These are phyloP conservation scores for Luffia ferchaultella DNA, from an alignment of 2,888 invertebrate species.

Conservation along the genomic window DNA sequence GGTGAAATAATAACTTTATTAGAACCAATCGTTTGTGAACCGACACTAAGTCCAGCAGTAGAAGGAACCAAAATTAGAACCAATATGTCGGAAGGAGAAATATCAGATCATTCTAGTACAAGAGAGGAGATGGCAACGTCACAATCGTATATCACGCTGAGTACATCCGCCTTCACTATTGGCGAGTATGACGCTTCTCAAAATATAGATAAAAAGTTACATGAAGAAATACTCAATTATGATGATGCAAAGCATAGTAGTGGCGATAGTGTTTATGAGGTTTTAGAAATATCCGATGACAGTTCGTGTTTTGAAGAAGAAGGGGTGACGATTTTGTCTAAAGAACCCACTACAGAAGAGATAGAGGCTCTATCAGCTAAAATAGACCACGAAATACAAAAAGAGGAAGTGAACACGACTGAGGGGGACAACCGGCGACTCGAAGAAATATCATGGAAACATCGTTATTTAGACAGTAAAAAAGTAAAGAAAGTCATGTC, in stretches of 20 bases:
- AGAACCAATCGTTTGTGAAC: no score
- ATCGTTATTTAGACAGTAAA: constrained; percentile 65
- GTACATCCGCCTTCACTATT: no score
- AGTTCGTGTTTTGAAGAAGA: constrained; percentile 44
- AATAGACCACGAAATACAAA: constrained; percentile 45
- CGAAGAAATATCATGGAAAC: constrained; percentile 60
- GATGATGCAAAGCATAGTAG: constrained; percentile 8
- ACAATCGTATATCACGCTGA: no score
- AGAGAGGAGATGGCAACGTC: no score
- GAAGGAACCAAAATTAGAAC: no score
- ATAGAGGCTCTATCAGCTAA: constrained; percentile 53
- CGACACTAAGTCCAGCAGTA: no score
- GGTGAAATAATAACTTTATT: no score
- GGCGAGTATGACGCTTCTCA: no score
- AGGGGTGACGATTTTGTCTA: constrained; percentile 38
- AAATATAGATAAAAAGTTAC: no score
- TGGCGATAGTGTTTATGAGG: constrained; percentile 32
- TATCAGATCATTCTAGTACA: constrained; percentile 37
- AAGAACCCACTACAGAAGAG: constrained; percentile 51
- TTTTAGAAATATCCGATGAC: constrained; percentile 45
- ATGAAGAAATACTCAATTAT: no score
- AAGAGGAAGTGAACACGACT: constrained; percentile 33
- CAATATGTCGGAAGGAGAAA: constrained; percentile 35
- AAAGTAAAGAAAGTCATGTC: constrained; percentile 67
- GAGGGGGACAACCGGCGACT: constrained; percentile 19